phyloP scores from a whole-genome alignment of 2,888 invertebrate genomes.

The Drosophila setosimentum region DNA sequence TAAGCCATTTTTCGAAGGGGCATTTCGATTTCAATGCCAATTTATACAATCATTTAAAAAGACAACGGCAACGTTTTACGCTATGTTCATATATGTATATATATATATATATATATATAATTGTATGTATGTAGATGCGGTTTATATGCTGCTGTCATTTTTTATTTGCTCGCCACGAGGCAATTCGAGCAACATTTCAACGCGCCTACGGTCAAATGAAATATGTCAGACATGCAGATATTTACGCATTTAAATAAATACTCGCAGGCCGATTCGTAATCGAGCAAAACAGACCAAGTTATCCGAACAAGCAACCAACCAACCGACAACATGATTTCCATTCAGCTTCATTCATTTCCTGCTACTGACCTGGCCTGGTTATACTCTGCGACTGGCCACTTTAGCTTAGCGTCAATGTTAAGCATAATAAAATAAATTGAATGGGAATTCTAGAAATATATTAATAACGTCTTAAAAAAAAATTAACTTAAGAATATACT shows the following conservation, averaged over 20 bases:
- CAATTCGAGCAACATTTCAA: slow-evolving; percentile 69
- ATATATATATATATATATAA: background rate
- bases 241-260: slow-evolving; percentile 77
- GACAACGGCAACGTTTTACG: slow-evolving; percentile 40
- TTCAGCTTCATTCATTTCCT: slow-evolving; percentile 69
- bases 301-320: slow-evolving; percentile 41
- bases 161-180: slow-evolving; percentile 53
- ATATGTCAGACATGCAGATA: slow-evolving; percentile 69
- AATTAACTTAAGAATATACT: background rate
- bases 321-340: slow-evolving; percentile 67
- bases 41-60: slow-evolving; percentile 48
- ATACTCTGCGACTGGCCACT: slow-evolving; percentile 23
- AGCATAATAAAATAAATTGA: background rate
- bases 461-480: background rate
- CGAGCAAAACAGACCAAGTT: slow-evolving; percentile 55
- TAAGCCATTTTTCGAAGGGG: slow-evolving; percentile 43
- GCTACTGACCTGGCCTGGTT: slow-evolving; percentile 67
- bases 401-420: background rate
- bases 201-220: slow-evolving; percentile 75
- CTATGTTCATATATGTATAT: slow-evolving; percentile 27
- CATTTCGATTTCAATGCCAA: slow-evolving; percentile 49
- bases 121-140: slow-evolving; percentile 9
- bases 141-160: slow-evolving; percentile 36
- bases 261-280: slow-evolving; percentile 52
- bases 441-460: background rate